Conservation (phyloP, 2,113 vertebrate species). For the Motacilla tschutschensis region DNA sequence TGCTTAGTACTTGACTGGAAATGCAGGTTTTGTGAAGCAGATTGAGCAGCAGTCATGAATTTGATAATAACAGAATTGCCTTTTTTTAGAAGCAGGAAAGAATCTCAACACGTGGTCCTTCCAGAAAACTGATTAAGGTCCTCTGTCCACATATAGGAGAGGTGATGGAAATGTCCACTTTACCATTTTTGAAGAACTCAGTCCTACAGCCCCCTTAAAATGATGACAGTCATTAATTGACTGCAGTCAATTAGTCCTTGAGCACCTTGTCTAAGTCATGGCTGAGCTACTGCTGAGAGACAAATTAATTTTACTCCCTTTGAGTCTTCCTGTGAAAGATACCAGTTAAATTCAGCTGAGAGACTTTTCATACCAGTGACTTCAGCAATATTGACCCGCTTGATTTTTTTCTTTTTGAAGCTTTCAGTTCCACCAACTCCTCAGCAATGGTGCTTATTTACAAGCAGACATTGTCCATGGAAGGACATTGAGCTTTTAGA, state of each 20-base stretch:
- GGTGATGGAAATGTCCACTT: not conserved
- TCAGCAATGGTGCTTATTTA: not conserved
- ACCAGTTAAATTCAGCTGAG: not conserved
- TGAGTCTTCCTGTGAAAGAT: not conserved
- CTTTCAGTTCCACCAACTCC: not conserved
- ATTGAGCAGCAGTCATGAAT: not conserved
- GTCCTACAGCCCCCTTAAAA: not conserved
- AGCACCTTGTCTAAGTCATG: not conserved
- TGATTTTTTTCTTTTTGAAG: not conserved
- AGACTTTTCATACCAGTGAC: not conserved
- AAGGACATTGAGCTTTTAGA: not conserved
- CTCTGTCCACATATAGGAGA: not conserved
- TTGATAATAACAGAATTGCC: not conserved
- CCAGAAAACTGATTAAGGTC: not conserved
- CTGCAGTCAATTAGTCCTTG: not conserved
- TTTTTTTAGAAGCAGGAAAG: not conserved
- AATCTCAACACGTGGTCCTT: not conserved
- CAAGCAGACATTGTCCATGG: not conserved
- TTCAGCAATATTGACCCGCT: not conserved
- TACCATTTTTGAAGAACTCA: not conserved
- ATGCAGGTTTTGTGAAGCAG: not conserved
- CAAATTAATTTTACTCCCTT: not conserved
- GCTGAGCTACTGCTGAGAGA: not conserved
- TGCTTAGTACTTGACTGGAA: not conserved
- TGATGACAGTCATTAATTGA: not conserved